Evolutionary conservation across 2,797 vertebrate species (phyloP).

Genomic region (Melanotaenia pygmaea): DNA sequence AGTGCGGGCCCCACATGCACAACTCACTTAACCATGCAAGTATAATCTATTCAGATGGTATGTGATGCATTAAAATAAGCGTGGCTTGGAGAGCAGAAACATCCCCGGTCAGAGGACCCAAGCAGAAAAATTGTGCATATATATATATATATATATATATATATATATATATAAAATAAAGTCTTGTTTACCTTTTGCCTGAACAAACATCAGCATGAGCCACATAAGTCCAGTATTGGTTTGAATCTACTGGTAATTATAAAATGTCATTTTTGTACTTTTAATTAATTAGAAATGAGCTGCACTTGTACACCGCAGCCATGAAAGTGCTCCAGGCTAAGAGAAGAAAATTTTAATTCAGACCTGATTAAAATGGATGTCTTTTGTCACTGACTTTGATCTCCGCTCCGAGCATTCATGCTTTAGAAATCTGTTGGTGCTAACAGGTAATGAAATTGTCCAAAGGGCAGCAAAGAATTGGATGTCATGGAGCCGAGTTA

Average conservation of each 20-base stretch:
- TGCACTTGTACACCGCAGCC: not conserved
- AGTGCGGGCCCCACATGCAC: too few species aligned
- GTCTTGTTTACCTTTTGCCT: too few species aligned
- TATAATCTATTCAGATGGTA: too few species aligned
- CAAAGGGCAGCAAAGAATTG: not conserved
- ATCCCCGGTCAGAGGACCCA: too few species aligned
- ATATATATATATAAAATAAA: too few species aligned
- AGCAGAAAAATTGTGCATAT: too few species aligned
- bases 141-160: too few species aligned
- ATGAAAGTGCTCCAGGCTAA: not conserved
- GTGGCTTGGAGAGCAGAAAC: too few species aligned
- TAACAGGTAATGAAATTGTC: slow-evolving; percentile 3
- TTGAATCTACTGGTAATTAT: not conserved
- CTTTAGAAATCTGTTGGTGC: not conserved
- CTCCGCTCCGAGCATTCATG: not conserved
- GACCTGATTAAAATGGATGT: not conserved
- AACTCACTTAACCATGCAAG: too few species aligned
- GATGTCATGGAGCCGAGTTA: not conserved
- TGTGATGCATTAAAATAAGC: too few species aligned
- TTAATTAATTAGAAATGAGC: not conserved
- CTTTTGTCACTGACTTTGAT: slow-evolving; percentile 1
- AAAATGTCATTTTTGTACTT: not conserved
- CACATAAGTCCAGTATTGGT: not conserved
- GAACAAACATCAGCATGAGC: too few species aligned
- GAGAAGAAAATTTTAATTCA: not conserved